phyloP scores from a whole-genome alignment of 1,140 invertebrate species.

The Drosophila rhopaloa region DNA sequence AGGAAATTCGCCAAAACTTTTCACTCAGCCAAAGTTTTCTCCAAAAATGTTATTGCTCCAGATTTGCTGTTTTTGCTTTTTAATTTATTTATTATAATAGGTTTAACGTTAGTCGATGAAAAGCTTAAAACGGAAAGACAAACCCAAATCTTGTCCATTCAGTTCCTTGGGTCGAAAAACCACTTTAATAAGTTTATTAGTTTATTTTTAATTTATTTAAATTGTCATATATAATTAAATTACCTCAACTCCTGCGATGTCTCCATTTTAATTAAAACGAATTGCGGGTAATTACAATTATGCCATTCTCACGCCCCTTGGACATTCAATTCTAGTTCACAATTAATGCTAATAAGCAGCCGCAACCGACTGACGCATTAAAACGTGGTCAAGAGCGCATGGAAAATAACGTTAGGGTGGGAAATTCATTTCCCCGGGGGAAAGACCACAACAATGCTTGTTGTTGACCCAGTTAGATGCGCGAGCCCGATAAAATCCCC shows the following conservation, averaged over 20 bases:
- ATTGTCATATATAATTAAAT: background rate
- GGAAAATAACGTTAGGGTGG: conserved; percentile 35
- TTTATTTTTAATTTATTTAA: background rate
- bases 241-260: conserved; percentile 6
- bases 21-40: conserved; percentile 34
- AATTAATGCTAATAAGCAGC: conserved; percentile 67
- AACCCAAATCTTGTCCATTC: too few species aligned
- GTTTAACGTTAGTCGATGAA: conserved; percentile 13
- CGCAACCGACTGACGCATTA: conserved; percentile 30
- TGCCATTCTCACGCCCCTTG: conserved; percentile 41
- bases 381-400: conserved; percentile 58
- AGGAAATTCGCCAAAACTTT: conserved; percentile 54
- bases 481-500: conserved; percentile 41
- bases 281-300: conserved; percentile 62
- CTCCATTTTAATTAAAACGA: conserved; percentile 43
- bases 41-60: conserved; percentile 23
- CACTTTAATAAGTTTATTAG: background rate
- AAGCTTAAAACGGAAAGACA: background rate
- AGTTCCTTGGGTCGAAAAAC: background rate
- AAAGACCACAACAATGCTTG: conserved; percentile 35
- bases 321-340: conserved; percentile 48
- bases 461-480: conserved; percentile 71
- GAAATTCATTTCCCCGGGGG: conserved; percentile 4
- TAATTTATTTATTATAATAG: conserved; percentile 54
- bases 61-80: conserved; percentile 31